phyloP scores from a whole-genome alignment of 2,797 vertebrate species.

The Dendrocincla fuliginosa region DNA sequence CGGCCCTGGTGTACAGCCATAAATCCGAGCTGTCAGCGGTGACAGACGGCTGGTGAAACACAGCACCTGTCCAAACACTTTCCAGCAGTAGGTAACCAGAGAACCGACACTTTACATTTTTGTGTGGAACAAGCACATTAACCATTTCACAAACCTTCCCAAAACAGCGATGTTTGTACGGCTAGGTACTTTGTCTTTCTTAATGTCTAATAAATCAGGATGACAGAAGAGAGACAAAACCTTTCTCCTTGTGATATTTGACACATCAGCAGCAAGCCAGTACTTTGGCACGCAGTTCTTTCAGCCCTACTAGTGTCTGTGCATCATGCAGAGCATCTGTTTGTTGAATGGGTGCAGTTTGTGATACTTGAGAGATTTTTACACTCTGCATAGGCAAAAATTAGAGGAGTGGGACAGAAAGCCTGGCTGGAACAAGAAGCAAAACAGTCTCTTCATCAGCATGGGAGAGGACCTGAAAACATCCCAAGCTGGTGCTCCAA shows the following conservation, averaged over 20 bases:
- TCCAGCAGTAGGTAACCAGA: constrained; percentile 45
- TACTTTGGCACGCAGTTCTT: background rate
- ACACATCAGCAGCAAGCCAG: background rate
- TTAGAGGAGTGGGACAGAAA: background rate
- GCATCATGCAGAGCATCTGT: background rate
- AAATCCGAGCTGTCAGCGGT: constrained; percentile 46
- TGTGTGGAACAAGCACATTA: constrained; percentile 57
- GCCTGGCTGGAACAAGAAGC: background rate
- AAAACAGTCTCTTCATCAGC: background rate
- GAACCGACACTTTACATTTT: constrained; percentile 43
- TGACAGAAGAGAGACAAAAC: constrained; percentile 37
- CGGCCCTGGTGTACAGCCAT: background rate
- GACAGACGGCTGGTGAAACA: constrained; percentile 44
- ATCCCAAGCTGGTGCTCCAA: background rate
- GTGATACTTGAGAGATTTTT: background rate
- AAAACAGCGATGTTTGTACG: background rate
- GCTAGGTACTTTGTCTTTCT: constrained; percentile 36
- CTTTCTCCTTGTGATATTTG: constrained; percentile 21
- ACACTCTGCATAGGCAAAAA: background rate
- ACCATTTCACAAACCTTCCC: constrained; percentile 21
- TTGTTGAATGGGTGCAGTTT: background rate
- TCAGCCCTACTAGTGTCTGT: background rate
- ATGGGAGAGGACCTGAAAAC: background rate
- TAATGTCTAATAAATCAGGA: constrained; percentile 60
- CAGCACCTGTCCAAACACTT: constrained; percentile 67